Conservation (phyloP, 2,797 vertebrate species). For the Trematomus bernacchii region DNA sequence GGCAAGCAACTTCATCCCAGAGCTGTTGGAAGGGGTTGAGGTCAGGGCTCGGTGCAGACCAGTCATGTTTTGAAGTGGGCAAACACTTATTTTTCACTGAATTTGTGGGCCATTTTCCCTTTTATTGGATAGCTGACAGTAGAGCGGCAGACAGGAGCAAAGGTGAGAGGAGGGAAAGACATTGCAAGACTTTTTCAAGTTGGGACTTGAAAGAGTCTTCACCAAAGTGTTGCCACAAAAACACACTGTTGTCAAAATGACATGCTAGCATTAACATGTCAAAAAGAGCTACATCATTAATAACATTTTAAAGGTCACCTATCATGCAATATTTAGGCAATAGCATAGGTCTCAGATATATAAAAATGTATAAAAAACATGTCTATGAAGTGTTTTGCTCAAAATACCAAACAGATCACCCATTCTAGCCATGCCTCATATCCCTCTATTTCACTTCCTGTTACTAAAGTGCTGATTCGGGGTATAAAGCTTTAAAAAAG, state of each 20-base stretch:
- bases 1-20: not conserved
- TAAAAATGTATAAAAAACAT: too few relatives aligned
- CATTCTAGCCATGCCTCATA: too few relatives aligned
- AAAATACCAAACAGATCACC: too few relatives aligned
- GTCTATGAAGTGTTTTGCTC: too few relatives aligned
- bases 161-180: not conserved
- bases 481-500: too few relatives aligned
- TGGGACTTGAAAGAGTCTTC: not conserved
- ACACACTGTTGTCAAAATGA: not conserved
- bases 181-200: too few relatives aligned
- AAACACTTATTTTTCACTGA: too few relatives aligned
- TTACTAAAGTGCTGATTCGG: too few relatives aligned
- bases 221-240: not conserved
- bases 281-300: not conserved
- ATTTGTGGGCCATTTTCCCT: not conserved
- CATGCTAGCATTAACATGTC: not conserved
- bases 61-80: too few relatives aligned
- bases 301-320: not conserved
- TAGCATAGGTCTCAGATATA: too few relatives aligned
- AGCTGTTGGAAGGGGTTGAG: not conserved
- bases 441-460: too few relatives aligned
- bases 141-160: not conserved
- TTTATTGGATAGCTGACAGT: not conserved
- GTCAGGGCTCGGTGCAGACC: not conserved
- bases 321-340: too few relatives aligned